Evolutionary conservation across 2,113 vertebrate genomes (phyloP).

Genomic region (Pteronura brasiliensis): DNA sequence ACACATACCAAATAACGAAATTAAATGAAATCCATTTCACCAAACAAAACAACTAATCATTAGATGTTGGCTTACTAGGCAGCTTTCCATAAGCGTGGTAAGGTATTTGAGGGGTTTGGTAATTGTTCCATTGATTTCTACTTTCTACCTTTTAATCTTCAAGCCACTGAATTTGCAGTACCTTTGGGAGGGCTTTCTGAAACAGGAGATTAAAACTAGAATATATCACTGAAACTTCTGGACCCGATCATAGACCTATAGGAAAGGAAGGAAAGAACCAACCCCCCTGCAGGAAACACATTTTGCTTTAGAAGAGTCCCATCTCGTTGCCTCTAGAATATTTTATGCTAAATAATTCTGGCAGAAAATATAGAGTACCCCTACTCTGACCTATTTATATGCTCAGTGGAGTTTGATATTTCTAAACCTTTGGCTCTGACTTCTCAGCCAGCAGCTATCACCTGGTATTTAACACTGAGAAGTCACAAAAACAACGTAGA

Average conservation of each 20-base stretch:
- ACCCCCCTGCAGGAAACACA: not conserved
- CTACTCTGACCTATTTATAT: not conserved
- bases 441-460: not conserved
- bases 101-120: not conserved
- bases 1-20: not conserved
- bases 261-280: not conserved
- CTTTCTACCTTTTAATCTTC: not conserved
- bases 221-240: not conserved
- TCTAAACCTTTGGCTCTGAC: not conserved
- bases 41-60: not conserved
- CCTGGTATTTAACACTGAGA: not conserved
- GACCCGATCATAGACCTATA: not conserved
- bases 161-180: not conserved
- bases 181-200: not conserved
- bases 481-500: not conserved
- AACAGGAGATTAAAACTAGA: not conserved
- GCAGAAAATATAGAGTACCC: not conserved
- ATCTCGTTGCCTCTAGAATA: not conserved
- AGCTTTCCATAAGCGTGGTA: not conserved
- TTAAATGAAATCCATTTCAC: conserved; percentile 19
- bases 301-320: not conserved
- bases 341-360: not conserved
- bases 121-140: not conserved
- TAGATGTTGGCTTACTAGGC: not conserved
- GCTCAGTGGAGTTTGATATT: not conserved